phyloP scores from a whole-genome alignment of 2,113 vertebrate genomes.

The Heloderma charlesbogerti region DNA sequence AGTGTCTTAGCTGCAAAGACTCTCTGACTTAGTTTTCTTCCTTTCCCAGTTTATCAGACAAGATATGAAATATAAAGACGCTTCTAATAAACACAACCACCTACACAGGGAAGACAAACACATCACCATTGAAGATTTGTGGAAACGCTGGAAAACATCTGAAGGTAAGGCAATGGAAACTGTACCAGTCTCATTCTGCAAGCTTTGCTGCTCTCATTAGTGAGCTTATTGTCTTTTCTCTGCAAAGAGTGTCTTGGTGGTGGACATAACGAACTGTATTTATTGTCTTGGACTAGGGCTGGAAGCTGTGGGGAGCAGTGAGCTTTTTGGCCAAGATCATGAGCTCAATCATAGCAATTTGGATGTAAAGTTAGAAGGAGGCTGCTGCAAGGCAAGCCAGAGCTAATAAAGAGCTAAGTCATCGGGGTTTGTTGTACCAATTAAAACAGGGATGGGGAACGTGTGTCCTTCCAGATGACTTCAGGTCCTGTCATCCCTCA shows the following conservation, averaged over 20 bases:
- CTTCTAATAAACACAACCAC: slow-evolving; percentile 94
- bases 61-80: slow-evolving; percentile 97
- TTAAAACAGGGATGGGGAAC: not conserved
- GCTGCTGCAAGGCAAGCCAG: not conserved
- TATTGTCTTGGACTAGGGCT: not conserved
- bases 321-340: not conserved
- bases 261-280: not conserved
- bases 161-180: slow-evolving; percentile 82
- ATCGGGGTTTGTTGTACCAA: not conserved
- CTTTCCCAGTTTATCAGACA: slow-evolving; percentile 92
- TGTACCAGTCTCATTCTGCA: not conserved
- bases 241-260: not conserved
- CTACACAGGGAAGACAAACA: slow-evolving; percentile 97
- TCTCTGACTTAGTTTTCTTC: slow-evolving; percentile 32
- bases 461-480: too few species aligned
- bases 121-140: slow-evolving; percentile 97
- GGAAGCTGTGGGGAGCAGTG: not conserved
- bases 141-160: slow-evolving; percentile 95
- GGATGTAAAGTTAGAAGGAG: not conserved
- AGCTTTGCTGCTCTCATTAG: not conserved
- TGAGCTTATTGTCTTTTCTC: not conserved
- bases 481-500: too few species aligned
- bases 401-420: not conserved
- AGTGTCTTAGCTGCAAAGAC: not conserved
- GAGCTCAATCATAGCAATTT: not conserved